Evolutionary conservation across 2,113 vertebrate species (phyloP).

Genomic region (Platysternon megacephalum): DNA sequence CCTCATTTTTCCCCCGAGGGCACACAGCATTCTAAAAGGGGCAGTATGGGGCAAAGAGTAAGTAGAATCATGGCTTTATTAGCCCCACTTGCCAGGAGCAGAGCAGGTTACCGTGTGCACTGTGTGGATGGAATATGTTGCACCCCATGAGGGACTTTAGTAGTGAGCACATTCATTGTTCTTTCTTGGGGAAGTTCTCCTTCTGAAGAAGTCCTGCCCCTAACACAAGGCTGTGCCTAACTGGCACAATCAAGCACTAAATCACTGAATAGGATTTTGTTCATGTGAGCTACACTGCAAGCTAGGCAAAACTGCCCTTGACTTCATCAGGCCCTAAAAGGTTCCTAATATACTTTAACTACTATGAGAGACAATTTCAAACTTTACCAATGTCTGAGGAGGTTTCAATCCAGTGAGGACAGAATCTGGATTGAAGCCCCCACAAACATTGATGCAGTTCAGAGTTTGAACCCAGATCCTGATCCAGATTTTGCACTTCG

Average conservation of each 20-base stretch:
- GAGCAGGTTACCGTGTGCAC: background rate
- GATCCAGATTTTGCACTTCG: background rate
- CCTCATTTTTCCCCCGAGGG: background rate
- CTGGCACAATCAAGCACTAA: background rate
- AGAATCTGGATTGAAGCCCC: background rate
- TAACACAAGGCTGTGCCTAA: background rate
- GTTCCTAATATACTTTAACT: background rate
- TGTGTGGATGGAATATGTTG: background rate
- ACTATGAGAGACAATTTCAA: background rate
- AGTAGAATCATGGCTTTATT: background rate
- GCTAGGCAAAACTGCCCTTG: background rate
- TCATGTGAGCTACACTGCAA: background rate
- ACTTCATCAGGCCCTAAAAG: background rate
- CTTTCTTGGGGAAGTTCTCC: background rate
- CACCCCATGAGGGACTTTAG: background rate
- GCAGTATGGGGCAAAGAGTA: background rate
- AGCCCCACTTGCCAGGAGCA: background rate
- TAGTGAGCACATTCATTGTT: background rate
- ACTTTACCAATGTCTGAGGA: background rate
- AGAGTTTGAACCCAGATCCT: background rate
- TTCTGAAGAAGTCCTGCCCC: background rate
- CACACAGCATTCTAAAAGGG: background rate
- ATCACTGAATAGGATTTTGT: background rate
- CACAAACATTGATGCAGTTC: background rate
- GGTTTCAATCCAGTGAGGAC: background rate